Base-by-base conservation (phyloP, 2,113 vertebrate species). In the Nothoprocta perdicaria region DNA sequence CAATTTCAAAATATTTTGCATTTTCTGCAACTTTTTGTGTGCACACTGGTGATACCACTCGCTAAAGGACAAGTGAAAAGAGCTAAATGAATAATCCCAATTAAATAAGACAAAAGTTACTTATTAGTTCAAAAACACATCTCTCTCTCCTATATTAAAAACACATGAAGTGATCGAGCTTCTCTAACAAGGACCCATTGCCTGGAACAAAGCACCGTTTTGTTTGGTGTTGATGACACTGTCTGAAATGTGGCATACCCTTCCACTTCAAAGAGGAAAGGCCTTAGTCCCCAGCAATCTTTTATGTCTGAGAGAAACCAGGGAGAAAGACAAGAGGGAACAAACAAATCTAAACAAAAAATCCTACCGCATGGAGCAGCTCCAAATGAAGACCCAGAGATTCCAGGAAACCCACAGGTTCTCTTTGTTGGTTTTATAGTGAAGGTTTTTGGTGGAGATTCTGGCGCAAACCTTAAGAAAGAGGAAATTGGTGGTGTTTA, bases 31-130 rank as follows among this genome's bases (percentile, higher is more conserved):
- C 33, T 57, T 77, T 77, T 26, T 76, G 14, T 58, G 17, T 27
- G 19, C 58, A 21, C 58, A 24, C 57, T 87, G 26, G 19, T 45
- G 45, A 93, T 93, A 92, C 22, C 85, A 86, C 58, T 48, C 61
- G 77, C 86, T 73, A 48, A 43, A 84, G 48, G 33, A 79, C 45
- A 93, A 92, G 46, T 41, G 8, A 50, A 85, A 46, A 14, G 7
- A 8, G 14, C 73, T 83, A 88, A 95, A 91, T 35, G 19, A 84
- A 75, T 86, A 90, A 71, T 77, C 53, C 61, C 45, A 87, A 89
- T 80, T 80, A 79, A 89, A 82, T 43, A 63, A 1, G 4, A 38
- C 24, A 74, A 90, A 89, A 94, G 5, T 53, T 48, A 45, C 84
- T 52, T 68, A 11, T 87, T 57, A 57, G 43, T 61, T 48, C 43